phyloP scores from a whole-genome alignment of 2,797 vertebrate species.

The Apogon talboti region DNA sequence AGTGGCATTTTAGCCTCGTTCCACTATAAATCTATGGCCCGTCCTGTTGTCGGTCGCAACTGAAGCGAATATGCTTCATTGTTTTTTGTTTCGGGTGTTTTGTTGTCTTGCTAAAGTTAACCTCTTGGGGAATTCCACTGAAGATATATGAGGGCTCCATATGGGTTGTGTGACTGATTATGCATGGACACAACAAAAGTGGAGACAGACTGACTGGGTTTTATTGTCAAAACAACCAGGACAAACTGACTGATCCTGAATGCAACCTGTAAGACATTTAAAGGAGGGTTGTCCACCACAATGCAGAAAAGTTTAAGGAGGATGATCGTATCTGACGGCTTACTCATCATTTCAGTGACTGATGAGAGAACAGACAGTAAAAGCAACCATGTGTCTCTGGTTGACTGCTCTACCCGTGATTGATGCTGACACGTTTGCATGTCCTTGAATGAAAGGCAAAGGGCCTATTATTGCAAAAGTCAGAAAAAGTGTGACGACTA shows the following conservation, averaged over 20 bases:
- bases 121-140: slow-evolving; percentile 48
- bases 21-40: not conserved
- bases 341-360: slow-evolving; percentile 18
- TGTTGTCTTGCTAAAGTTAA: slow-evolving; percentile 51
- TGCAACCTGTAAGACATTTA: slow-evolving; percentile 26
- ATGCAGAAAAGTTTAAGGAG: slow-evolving; percentile 30
- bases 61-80: slow-evolving; percentile 11
- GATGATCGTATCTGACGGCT: slow-evolving; percentile 41
- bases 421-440: slow-evolving; percentile 41
- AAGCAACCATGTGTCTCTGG: slow-evolving; percentile 33
- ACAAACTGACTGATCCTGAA: slow-evolving; percentile 12
- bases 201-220: slow-evolving; percentile 33
- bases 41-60: slow-evolving; percentile 2
- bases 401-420: slow-evolving; percentile 42
- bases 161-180: slow-evolving; percentile 54
- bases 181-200: slow-evolving; percentile 43
- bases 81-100: slow-evolving; percentile 39
- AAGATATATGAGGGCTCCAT: slow-evolving; percentile 57
- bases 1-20: slow-evolving; percentile 12
- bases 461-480: slow-evolving; percentile 15
- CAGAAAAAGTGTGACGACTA: not conserved
- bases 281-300: slow-evolving; percentile 4
- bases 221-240: slow-evolving; percentile 47
- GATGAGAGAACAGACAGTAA: slow-evolving; percentile 38
- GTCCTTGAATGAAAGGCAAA: slow-evolving; percentile 51